Base-by-base conservation (phyloP, 2,113 vertebrate genomes). In the Castor canadensis region DNA sequence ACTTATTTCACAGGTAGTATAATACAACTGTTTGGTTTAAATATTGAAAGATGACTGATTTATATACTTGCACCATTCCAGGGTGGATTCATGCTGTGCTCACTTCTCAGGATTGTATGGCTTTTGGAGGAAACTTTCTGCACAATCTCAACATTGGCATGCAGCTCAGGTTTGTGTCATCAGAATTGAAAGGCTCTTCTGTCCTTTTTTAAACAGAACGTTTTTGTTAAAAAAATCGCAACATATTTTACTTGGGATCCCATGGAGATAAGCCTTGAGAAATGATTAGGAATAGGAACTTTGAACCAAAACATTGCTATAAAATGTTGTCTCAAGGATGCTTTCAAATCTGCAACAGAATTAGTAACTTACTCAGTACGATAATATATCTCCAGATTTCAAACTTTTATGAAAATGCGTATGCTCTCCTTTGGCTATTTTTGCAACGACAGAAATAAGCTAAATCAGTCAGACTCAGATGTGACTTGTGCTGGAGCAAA, bases 91-190 rank as follows among this genome's bases (percentile, higher is more conserved):
- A 99, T 9, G 99, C 98, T 95, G 99, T 99, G 98, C 99, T 99
- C 98, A 99, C 99, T 79, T 99, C 99, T 99, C 99, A 99, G 99
- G 99, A 99, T 98, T 99, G 99, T 98, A 99, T 99, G 99, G 99
- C 99, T 91, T 99, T 99, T 87, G 99, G 99, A 97, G 99, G 99
- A 91, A 99, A 99, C 98, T 99, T 99, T 98, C 99, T 99, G 98
- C 99, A 99, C 98, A 99, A 99, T 98, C 99, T 99, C 96, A 99
- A 99, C 97, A 99, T 99, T 97, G 99, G 99, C 99, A 99, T 99
- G 99, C 99, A 99, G 98, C 99, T 99, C 99, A 99, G 99, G 99
- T 99, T 95, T 94, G 98, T 97, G 45, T 91, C 60, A 52, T 26
- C 22, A 73, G 30, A 87, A 43, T 22, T 75, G 45, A 71, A 67